Conservation (phyloP, 1,140 invertebrate genomes). For the Antheraea pernyi region DNA sequence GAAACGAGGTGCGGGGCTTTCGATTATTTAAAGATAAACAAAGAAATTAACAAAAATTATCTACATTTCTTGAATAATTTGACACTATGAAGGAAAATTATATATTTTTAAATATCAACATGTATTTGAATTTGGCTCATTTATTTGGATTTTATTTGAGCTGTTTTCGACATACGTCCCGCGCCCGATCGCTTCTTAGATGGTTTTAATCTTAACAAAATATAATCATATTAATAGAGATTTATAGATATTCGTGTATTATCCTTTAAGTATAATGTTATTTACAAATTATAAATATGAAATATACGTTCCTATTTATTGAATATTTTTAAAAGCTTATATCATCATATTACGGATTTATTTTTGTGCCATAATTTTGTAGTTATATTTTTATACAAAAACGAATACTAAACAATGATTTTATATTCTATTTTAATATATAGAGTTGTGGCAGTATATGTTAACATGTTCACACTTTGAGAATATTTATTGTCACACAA, state of each 20-base stretch:
- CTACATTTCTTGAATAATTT: too few species aligned
- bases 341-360: conserved; percentile 22
- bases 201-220: too few species aligned
- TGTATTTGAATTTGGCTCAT: background rate
- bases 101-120: background rate
- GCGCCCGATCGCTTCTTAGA: background rate
- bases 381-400: conserved; percentile 9
- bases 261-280: background rate
- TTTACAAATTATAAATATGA: background rate
- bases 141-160: background rate
- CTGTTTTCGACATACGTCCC: background rate
- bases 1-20: too few species aligned
- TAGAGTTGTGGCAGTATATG: too few species aligned
- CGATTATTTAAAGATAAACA: too few species aligned
- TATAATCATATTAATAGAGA: background rate
- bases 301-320: background rate
- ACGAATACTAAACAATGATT: background rate
- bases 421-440: background rate
- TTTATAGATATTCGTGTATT: background rate
- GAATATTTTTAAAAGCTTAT: background rate
- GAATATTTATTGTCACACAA: too few species aligned
- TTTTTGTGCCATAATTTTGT: conserved; percentile 35
- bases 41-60: too few species aligned
- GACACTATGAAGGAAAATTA: background rate
- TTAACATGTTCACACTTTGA: too few species aligned